Evolutionary conservation across 2,113 vertebrate genomes (phyloP).

Genomic region (Oryzias javanicus): DNA sequence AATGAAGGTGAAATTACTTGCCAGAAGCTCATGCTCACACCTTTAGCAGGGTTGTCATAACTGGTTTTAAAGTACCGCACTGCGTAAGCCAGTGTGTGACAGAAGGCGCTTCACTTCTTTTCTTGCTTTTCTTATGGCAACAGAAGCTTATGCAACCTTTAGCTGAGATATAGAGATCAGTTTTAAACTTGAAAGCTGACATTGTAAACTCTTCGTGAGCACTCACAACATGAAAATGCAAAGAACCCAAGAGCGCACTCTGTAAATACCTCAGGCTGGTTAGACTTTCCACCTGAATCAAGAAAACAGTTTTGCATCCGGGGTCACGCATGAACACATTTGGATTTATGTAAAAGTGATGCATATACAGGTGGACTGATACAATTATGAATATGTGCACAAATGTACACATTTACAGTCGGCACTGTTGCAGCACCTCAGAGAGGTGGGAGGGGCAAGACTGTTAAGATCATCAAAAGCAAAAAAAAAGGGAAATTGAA

Average conservation of each 20-base stretch:
- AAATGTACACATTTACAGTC: not conserved
- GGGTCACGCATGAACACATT: not conserved
- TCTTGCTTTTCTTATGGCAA: not conserved
- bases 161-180: not conserved
- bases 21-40: too few species aligned
- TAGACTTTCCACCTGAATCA: too few species aligned
- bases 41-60: not conserved
- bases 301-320: too few species aligned
- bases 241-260: too few species aligned
- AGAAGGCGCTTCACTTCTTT: not conserved
- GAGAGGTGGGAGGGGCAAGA: too few species aligned
- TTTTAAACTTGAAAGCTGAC: not conserved
- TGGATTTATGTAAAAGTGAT: constrained; percentile 1
- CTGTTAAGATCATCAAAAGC: too few species aligned
- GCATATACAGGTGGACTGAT: not conserved
- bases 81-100: not conserved
- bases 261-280: too few species aligned
- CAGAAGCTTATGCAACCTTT: not conserved
- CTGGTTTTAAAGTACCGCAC: not conserved
- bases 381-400: not conserved
- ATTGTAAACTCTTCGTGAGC: not conserved
- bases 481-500: too few species aligned
- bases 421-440: too few species aligned
- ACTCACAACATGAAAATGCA: too few species aligned
- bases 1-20: too few species aligned